Conservation (phyloP, 2,113 vertebrate species). For the Daubentonia madagascariensis region DNA sequence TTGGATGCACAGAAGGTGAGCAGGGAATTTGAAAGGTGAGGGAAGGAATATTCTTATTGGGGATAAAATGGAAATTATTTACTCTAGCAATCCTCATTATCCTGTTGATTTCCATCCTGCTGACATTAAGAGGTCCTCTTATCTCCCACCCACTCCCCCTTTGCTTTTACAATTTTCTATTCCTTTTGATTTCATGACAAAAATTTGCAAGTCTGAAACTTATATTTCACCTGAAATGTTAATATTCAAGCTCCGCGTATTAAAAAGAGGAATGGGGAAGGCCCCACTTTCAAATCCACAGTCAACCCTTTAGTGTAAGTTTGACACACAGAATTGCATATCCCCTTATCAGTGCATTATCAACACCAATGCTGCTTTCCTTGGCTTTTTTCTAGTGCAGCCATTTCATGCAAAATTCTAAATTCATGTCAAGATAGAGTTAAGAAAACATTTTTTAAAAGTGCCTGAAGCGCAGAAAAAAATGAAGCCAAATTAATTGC, state of each 20-base stretch:
- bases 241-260: constrained; percentile 53
- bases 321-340: neutral
- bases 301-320: neutral
- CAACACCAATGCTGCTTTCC: neutral
- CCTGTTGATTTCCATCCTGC: constrained; percentile 66
- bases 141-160: constrained; percentile 26
- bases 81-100: constrained; percentile 70
- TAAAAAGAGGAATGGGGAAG: constrained; percentile 23
- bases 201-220: constrained; percentile 77
- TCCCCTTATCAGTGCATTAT: neutral
- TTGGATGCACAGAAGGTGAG: constrained; percentile 50
- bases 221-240: constrained; percentile 63
- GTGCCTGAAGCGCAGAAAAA: neutral
- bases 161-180: constrained; percentile 62
- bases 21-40: constrained; percentile 71
- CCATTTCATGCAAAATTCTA: constrained; percentile 5
- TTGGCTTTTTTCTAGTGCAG: neutral
- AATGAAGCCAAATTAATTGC: constrained; percentile 29
- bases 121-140: constrained; percentile 69
- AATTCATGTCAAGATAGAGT: constrained; percentile 6
- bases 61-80: constrained; percentile 77
- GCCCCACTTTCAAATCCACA: constrained; percentile 22
- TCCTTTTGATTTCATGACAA: constrained; percentile 69
- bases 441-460: constrained; percentile 10
- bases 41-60: constrained; percentile 60